A percentile compares a stretch with the other conserved stretches of the same genome.
Conservation (phyloP, 1,140 invertebrate genomes). For the Drosophila chauvacae region DNA sequence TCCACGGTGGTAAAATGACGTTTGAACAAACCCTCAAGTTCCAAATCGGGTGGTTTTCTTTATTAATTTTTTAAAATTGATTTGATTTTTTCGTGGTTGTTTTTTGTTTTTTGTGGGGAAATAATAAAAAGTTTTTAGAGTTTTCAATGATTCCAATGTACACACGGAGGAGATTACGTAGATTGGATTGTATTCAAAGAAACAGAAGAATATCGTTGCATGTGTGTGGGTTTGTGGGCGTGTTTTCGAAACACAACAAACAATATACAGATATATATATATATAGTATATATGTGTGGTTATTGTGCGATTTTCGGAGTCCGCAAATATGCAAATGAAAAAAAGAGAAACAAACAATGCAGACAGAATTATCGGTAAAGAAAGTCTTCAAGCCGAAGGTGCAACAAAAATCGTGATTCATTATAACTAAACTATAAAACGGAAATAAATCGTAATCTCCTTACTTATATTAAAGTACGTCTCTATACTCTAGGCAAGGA, state of each 20-base stretch:
- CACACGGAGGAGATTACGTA: constrained; percentile 49
- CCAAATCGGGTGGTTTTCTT: constrained; percentile 97
- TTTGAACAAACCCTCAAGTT: constrained; percentile 99
- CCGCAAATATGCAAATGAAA: constrained; percentile 68
- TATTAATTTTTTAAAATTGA: constrained; percentile 54
- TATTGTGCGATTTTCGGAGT: constrained; percentile 60
- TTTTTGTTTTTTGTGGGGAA: constrained; percentile 58
- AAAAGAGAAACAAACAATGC: constrained; percentile 51
- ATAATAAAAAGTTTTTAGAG: constrained; percentile 79
- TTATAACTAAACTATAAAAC: constrained; percentile 42
- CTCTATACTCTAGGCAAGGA: constrained; percentile 35
- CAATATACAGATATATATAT: constrained; percentile 51
- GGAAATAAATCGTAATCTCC: constrained; percentile 23
- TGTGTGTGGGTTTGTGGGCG: constrained; percentile 31
- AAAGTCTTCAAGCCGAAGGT: constrained; percentile 51
- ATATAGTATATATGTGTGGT: constrained; percentile 18
- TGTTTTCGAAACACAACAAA: constrained; percentile 56
- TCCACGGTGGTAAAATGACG: constrained; percentile 99
- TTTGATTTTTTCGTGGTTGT: constrained; percentile 40
- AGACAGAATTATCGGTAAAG: constrained; percentile 36
- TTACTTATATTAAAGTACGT: constrained; percentile 34
- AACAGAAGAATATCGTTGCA: constrained; percentile 59
- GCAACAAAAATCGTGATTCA: constrained; percentile 34
- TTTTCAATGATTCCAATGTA: constrained; percentile 70
- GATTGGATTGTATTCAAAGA: constrained; percentile 58